Conservation (phyloP, 2,113 vertebrate genomes). For the Spilogale gracilis region DNA sequence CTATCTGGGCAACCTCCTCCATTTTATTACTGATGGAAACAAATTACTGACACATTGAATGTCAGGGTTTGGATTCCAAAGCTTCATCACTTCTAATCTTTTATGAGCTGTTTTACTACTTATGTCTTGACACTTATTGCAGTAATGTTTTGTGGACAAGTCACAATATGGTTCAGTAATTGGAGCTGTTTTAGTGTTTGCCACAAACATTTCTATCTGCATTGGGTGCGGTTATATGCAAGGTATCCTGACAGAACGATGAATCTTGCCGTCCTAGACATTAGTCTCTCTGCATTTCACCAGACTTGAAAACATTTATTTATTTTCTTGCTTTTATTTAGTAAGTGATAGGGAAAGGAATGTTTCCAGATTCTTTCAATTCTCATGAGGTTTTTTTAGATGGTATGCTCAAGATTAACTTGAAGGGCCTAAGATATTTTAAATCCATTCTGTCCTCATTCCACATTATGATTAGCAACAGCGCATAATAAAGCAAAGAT, state of each 20-base stretch:
- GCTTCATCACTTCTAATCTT: neutral
- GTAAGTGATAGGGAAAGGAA: neutral
- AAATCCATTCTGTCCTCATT: neutral
- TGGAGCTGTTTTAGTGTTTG: neutral
- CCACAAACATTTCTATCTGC: slow-evolving; percentile 15
- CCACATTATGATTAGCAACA: neutral
- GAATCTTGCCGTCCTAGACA: neutral
- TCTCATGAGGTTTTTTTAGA: neutral
- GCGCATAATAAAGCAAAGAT: neutral
- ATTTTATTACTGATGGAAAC: slow-evolving; percentile 52
- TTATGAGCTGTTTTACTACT: slow-evolving; percentile 42
- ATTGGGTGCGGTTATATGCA: neutral
- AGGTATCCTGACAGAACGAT: neutral
- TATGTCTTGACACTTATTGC: neutral
- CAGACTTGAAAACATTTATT: neutral
- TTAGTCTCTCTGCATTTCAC: neutral
- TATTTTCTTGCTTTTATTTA: slow-evolving; percentile 23
- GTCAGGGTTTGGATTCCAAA: neutral
- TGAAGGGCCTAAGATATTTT: neutral
- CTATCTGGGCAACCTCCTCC: neutral
- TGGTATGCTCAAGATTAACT: neutral
- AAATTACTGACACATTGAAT: neutral
- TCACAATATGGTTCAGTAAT: slow-evolving; percentile 22
- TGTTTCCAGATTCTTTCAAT: slow-evolving; percentile 8
- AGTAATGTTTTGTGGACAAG: slow-evolving; percentile 43